Percentiles rank a stretch among this genome's conserved stretches.
phyloP scores from a whole-genome alignment of 2,888 invertebrate species.

The Orgyia antiqua region DNA sequence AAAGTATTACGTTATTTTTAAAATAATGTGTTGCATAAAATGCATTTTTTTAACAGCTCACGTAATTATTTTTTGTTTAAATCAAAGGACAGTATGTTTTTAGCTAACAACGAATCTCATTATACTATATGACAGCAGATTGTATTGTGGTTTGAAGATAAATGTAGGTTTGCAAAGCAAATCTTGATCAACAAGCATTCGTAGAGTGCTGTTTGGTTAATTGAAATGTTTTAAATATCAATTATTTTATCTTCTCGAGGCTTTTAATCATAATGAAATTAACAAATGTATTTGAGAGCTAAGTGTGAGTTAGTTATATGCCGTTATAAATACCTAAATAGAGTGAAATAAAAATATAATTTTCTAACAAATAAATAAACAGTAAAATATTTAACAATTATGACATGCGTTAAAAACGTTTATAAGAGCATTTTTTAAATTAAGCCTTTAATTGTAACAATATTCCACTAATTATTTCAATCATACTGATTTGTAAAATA shows the following conservation, averaged over 20 bases:
- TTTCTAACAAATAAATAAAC: too few relatives aligned
- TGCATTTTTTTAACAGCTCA: slow-evolving; percentile 60
- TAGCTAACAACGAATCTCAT: slow-evolving; percentile 66
- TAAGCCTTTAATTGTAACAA: too few relatives aligned
- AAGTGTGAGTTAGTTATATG: too few relatives aligned
- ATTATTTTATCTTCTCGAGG: slow-evolving; percentile 7
- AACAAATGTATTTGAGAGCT: too few relatives aligned
- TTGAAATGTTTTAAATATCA: slow-evolving; percentile 2
- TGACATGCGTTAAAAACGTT: too few relatives aligned
- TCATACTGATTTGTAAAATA: too few relatives aligned
- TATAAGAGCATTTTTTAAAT: too few relatives aligned
- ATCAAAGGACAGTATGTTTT: slow-evolving; percentile 33
- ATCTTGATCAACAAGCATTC: slow-evolving; percentile 45
- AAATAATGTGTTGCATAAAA: slow-evolving; percentile 72
- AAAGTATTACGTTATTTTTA: slow-evolving; percentile 73
- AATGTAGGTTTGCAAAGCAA: slow-evolving; percentile 65
- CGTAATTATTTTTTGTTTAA: slow-evolving; percentile 33
- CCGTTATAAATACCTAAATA: too few relatives aligned
- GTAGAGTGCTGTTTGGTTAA: slow-evolving; percentile 33
- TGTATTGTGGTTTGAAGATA: slow-evolving; percentile 37
- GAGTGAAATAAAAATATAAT: too few relatives aligned
- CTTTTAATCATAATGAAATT: too few relatives aligned
- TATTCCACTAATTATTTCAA: too few relatives aligned
- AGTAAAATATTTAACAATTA: too few relatives aligned
- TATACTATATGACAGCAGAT: slow-evolving; percentile 36